phyloP scores from a whole-genome alignment of 2,888 invertebrate species.

The Metalampra italica region DNA sequence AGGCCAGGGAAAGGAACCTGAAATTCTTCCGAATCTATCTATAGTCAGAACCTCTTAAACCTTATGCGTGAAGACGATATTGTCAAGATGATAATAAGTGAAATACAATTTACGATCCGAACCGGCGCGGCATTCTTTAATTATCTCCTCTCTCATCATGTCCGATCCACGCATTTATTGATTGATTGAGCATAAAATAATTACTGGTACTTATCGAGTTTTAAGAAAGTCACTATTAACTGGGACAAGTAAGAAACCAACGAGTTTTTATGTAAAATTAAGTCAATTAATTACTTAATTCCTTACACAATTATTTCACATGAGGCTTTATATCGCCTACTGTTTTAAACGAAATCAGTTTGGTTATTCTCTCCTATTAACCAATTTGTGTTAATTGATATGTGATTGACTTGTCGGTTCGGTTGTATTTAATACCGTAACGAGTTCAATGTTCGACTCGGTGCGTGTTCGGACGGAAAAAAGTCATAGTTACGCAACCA shows the following conservation, averaged over 20 bases:
- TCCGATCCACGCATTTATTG: neutral
- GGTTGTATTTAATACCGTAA: neutral
- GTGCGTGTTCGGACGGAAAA: neutral
- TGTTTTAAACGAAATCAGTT: neutral
- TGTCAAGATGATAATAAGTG: too few relatives aligned
- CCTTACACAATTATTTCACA: neutral
- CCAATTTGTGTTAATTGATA: conserved; percentile 1
- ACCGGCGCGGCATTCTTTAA: too few relatives aligned
- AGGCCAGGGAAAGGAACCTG: too few relatives aligned
- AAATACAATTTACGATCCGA: too few relatives aligned
- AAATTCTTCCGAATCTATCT: too few relatives aligned
- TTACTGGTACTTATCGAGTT: neutral
- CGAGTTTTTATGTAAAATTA: too few relatives aligned
- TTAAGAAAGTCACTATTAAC: neutral
- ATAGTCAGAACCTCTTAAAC: too few relatives aligned
- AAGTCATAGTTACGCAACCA: conserved; percentile 5
- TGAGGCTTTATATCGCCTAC: neutral
- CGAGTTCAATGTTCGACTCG: conserved; percentile 1
- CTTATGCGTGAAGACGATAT: neutral
- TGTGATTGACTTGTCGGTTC: conserved; percentile 1
- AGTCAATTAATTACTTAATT: too few relatives aligned
- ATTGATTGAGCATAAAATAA: neutral
- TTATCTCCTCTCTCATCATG: too few relatives aligned
- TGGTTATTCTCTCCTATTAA: conserved; percentile 5
- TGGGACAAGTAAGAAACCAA: neutral